These are phyloP conservation scores for Diarsia mendica DNA, from an alignment of 2,888 invertebrate species.

Conservation along the genomic window DNA sequence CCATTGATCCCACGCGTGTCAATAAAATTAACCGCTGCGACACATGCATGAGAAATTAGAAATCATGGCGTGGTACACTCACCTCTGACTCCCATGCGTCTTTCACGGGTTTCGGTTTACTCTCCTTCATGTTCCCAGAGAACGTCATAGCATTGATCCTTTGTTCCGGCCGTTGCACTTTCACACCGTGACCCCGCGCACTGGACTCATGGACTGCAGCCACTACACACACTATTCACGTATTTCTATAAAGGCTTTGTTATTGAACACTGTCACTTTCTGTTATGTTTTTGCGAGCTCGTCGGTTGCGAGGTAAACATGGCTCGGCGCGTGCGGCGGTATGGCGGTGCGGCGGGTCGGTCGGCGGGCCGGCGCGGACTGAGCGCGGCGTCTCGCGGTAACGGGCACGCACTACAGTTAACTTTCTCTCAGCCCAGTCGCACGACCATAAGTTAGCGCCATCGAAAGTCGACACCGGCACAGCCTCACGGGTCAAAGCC, in stretches of 20 bases:
- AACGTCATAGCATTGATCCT: slow-evolving; percentile 83
- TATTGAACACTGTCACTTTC: slow-evolving; percentile 85
- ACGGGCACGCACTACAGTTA: slow-evolving; percentile 89
- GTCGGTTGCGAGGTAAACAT: slow-evolving; percentile 78
- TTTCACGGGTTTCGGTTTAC: slow-evolving; percentile 84
- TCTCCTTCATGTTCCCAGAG: slow-evolving; percentile 88
- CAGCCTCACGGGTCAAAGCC: slow-evolving; percentile 85
- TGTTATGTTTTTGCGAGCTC: slow-evolving; percentile 79
- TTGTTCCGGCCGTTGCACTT: slow-evolving; percentile 80
- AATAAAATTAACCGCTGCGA: slow-evolving; percentile 64
- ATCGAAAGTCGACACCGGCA: slow-evolving; percentile 86
- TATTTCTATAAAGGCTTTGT: slow-evolving; percentile 69
- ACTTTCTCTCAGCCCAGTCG: slow-evolving; percentile 87
- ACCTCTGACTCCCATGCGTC: slow-evolving; percentile 89
- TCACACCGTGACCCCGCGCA: slow-evolving; percentile 74
- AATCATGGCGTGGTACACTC: slow-evolving; percentile 76
- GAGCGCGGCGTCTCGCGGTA: slow-evolving; percentile 75
- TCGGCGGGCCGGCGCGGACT: slow-evolving; percentile 70
- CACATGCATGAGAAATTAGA: slow-evolving; percentile 72
- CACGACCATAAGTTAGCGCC: slow-evolving; percentile 83
- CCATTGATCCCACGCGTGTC: slow-evolving; percentile 73
- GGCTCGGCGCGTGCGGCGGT: slow-evolving; percentile 62
- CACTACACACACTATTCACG: slow-evolving; percentile 69
- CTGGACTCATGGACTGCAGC: slow-evolving; percentile 51
- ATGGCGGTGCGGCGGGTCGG: slow-evolving; percentile 58